These are phyloP conservation scores for Pristiophorus japonicus DNA, from an alignment of 2,113 vertebrate genomes.

Conservation along the genomic window DNA sequence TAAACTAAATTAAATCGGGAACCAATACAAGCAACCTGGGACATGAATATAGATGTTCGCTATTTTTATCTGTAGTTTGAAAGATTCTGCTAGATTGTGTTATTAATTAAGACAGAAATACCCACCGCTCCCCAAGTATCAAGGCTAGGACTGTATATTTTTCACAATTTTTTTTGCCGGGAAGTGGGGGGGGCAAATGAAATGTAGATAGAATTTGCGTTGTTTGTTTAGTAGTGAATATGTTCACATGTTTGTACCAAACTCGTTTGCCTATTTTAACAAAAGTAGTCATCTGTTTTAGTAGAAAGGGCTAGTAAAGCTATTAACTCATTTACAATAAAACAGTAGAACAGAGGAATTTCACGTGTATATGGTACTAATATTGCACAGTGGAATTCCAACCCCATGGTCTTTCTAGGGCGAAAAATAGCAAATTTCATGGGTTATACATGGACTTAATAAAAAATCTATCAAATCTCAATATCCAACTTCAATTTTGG, in stretches of 20 bases:
- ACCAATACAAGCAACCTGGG: neutral
- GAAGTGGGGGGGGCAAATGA: neutral
- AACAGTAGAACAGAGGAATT: neutral
- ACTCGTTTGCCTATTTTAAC: neutral
- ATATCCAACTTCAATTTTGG: neutral
- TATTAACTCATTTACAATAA: neutral
- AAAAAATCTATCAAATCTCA: neutral
- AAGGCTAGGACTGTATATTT: neutral
- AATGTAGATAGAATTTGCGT: neutral
- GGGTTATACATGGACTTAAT: neutral
- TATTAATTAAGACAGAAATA: neutral
- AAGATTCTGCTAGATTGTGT: neutral
- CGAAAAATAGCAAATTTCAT: neutral
- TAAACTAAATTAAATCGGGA: neutral
- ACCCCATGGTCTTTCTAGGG: neutral
- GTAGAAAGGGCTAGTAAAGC: too few relatives aligned
- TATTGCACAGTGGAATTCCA: neutral
- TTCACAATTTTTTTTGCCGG: conserved; percentile 2
- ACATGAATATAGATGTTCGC: neutral
- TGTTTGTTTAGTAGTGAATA: neutral
- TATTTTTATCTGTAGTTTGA: conserved; percentile 8
- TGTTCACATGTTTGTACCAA: neutral
- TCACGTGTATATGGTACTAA: neutral
- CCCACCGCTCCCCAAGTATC: neutral
- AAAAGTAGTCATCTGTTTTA: neutral